phyloP scores from a whole-genome alignment of 2,888 invertebrate genomes.

The Deladenus siricidicola region DNA sequence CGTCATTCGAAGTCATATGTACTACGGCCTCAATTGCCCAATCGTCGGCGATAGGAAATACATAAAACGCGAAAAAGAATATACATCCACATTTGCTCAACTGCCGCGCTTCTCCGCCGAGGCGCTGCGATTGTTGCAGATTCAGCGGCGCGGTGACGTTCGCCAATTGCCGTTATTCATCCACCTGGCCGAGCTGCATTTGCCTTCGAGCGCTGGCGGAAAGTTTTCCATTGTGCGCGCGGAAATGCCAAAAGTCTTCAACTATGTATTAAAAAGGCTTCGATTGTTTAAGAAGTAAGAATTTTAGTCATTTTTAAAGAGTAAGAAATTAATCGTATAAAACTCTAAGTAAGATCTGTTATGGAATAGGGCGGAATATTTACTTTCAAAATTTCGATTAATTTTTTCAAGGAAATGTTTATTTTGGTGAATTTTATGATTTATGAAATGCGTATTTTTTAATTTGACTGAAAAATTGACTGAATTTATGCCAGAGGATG shows the following conservation, averaged over 20 bases:
- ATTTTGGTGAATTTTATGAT: no score
- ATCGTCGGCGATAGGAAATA: constrained; percentile 33
- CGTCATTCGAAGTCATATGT: constrained; percentile 31
- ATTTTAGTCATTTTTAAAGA: no score
- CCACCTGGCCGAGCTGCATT: constrained; percentile 22
- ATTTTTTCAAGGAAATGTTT: no score
- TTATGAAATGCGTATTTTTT: no score
- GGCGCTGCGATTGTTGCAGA: background rate
- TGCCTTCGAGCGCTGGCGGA: constrained; percentile 10
- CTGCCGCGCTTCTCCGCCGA: background rate
- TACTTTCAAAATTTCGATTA: no score
- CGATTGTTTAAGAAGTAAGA: constrained; percentile 4
- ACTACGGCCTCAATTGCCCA: constrained; percentile 30
- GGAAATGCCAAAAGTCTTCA: constrained; percentile 15
- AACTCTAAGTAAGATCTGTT: no score
- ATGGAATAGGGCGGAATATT: no score
- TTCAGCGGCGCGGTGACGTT: background rate
- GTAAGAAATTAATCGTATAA: no score
- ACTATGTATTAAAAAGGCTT: constrained; percentile 8
- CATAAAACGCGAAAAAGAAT: constrained; percentile 7
- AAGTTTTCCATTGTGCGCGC: constrained; percentile 10
- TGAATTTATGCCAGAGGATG: no score
- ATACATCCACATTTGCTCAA: background rate
- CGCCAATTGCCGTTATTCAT: constrained; percentile 31
- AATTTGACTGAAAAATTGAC: no score